Percentiles rank a stretch among this genome's conserved stretches.
These are phyloP conservation scores for Drosophila novamexicana DNA, from an alignment of 1,140 invertebrate species.

Conservation along the genomic window DNA sequence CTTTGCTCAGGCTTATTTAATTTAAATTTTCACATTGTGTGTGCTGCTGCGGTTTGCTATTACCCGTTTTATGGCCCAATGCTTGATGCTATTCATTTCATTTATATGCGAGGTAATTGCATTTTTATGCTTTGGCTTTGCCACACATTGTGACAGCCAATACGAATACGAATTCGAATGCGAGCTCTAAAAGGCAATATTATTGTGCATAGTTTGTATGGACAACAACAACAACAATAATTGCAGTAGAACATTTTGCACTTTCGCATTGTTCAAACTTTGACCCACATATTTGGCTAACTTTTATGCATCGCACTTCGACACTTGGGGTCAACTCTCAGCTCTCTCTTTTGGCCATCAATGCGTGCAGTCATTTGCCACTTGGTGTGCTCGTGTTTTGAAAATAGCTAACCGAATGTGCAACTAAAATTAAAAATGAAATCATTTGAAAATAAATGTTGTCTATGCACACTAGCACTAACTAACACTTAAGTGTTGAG, in stretches of 20 bases:
- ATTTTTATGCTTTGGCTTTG: conserved; percentile 67
- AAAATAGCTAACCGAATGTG: conserved; percentile 5
- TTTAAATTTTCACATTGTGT: conserved; percentile 70
- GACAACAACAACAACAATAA: conserved; percentile 20
- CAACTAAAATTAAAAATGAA: background rate
- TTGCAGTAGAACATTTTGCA: conserved; percentile 38
- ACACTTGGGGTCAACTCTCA: conserved; percentile 22
- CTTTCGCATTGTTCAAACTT: conserved; percentile 64
- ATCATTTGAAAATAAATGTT: background rate
- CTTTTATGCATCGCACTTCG: conserved; percentile 38
- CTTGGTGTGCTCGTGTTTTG: background rate
- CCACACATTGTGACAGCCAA: conserved; percentile 42
- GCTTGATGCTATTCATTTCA: conserved; percentile 61
- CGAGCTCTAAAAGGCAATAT: conserved; percentile 13
- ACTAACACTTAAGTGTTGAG: no score
- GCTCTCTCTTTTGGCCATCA: conserved; percentile 11
- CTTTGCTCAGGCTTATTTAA: conserved; percentile 52
- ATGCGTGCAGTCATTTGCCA: background rate
- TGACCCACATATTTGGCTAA: conserved; percentile 70
- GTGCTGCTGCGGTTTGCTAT: conserved; percentile 58
- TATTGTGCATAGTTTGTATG: conserved; percentile 26
- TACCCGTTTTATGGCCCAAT: conserved; percentile 55
- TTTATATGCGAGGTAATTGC: conserved; percentile 62
- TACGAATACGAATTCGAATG: conserved; percentile 15
- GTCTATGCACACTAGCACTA: no score